phyloP scores from a whole-genome alignment of 2,888 invertebrate species.

The Athripsodes cinereus region DNA sequence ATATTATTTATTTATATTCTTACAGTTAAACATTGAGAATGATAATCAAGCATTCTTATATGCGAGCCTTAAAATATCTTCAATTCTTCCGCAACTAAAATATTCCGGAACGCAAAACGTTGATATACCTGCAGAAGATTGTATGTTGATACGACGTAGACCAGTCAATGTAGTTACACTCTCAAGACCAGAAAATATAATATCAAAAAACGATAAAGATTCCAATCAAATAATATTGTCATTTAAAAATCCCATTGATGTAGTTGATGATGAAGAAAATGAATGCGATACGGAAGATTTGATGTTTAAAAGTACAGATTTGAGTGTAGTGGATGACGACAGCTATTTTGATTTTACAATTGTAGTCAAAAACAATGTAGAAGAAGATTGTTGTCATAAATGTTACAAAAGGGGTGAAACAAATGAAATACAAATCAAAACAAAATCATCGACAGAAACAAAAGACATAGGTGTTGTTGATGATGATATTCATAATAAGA shows the following conservation, averaged over 20 bases:
- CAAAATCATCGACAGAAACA: no score
- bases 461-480: no score
- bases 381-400: background rate
- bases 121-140: background rate
- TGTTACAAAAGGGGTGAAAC: no score
- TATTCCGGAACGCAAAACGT: background rate
- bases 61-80: no score
- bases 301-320: background rate
- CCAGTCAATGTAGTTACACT: background rate
- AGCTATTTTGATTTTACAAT: background rate
- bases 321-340: background rate
- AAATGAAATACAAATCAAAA: background rate
- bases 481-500: no score
- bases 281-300: background rate
- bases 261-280: background rate
- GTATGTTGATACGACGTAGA: background rate
- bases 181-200: background rate
- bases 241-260: background rate
- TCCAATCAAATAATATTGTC: background rate
- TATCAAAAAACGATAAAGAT: background rate
- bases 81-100: background rate
- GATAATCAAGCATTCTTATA: no score
- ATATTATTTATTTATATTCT: no score
- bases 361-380: background rate
- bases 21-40: no score